Conservation (phyloP, 2,888 invertebrate species). For the Drosophila nr. medialis region DNA sequence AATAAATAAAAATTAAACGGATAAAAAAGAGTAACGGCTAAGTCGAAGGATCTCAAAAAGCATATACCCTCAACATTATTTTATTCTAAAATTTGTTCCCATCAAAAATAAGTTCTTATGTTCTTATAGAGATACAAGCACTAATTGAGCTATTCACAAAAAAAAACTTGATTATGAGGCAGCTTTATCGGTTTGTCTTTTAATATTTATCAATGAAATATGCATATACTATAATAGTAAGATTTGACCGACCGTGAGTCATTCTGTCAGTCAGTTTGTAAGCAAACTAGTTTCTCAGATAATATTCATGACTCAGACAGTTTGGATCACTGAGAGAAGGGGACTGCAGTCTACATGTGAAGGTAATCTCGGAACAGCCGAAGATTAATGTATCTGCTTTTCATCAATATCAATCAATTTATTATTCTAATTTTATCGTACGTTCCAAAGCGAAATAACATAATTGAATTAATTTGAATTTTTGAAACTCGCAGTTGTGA, state of each 20-base stretch:
- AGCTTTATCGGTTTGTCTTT: background rate
- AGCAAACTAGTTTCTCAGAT: background rate
- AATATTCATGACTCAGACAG: background rate
- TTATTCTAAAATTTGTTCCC: background rate
- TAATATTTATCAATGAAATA: background rate
- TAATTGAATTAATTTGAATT: background rate
- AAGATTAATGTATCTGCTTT: background rate
- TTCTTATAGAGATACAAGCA: background rate
- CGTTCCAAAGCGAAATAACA: background rate
- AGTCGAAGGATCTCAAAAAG: background rate
- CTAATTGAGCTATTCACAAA: background rate
- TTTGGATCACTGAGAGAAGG: background rate
- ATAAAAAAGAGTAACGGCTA: background rate
- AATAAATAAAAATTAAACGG: slow-evolving; percentile 10
- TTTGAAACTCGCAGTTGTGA: background rate
- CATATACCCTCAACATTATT: background rate
- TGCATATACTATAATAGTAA: background rate
- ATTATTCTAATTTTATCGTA: background rate
- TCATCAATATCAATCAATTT: background rate
- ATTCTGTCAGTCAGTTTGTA: background rate
- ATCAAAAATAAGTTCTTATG: background rate
- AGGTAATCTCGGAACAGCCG: background rate
- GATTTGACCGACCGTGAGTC: background rate
- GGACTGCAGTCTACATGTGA: background rate
- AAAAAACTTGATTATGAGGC: background rate